These are phyloP conservation scores for Oncorhynchus gorbuscha DNA, from an alignment of 2,113 vertebrate genomes.

Conservation along the genomic window DNA sequence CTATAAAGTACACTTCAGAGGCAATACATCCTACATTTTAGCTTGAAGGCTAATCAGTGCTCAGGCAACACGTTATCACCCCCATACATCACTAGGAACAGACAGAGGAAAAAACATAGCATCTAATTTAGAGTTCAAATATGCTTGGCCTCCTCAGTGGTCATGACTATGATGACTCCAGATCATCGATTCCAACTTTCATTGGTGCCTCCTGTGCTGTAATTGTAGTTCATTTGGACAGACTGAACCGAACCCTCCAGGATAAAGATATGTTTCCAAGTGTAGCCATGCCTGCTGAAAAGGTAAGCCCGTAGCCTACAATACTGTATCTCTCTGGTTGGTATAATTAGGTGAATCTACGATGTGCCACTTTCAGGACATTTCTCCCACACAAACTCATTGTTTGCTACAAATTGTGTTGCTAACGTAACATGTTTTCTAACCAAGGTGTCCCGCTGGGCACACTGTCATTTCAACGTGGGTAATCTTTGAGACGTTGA, in stretches of 20 bases:
- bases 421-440: background rate
- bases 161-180: slow-evolving; percentile 42
- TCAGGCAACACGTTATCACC: slow-evolving; percentile 36
- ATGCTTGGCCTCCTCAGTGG: background rate
- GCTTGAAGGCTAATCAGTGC: slow-evolving; percentile 33
- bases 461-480: no score
- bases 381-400: background rate
- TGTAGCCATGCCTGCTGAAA: background rate
- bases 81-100: slow-evolving; percentile 34
- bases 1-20: slow-evolving; percentile 23
- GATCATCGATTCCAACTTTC: slow-evolving; percentile 50
- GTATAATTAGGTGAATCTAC: no score
- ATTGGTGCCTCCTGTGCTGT: slow-evolving; percentile 42
- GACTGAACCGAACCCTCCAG: background rate
- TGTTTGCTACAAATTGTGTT: no score
- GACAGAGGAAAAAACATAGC: slow-evolving; percentile 33
- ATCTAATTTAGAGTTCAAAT: slow-evolving; percentile 42
- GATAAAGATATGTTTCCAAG: background rate
- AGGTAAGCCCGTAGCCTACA: background rate
- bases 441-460: background rate
- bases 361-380: no score
- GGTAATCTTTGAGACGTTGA: no score
- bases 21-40: slow-evolving; percentile 30
- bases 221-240: background rate
- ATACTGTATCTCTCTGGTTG: background rate